Percentiles rank a stretch among this genome's conserved stretches.
phyloP scores from a whole-genome alignment of 2,888 invertebrate species.

The Tupiocoris notatus region DNA sequence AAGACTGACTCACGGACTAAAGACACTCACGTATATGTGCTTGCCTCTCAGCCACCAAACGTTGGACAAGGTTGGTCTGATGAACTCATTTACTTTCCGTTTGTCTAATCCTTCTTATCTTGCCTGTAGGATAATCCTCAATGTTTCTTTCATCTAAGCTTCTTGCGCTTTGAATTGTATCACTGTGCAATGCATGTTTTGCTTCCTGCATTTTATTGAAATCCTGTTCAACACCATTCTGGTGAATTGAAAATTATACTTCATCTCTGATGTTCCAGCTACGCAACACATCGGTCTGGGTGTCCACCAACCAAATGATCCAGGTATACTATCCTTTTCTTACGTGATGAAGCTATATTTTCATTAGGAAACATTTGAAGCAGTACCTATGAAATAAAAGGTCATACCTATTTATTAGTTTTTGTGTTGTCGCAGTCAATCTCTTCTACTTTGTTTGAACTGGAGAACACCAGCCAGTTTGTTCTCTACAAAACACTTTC shows the following conservation, averaged over 20 bases:
- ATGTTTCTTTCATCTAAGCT: neutral
- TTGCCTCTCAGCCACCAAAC: conserved; percentile 45
- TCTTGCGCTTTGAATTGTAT: conserved; percentile 3
- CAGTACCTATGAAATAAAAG: no score
- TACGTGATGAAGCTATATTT: no score
- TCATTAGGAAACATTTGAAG: no score
- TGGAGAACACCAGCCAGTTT: no score
- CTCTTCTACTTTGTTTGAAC: no score
- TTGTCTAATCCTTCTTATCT: neutral
- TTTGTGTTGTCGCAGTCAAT: no score
- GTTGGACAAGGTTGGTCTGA: conserved; percentile 46
- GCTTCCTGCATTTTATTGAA: neutral
- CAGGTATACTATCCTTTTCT: no score
- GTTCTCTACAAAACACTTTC: no score
- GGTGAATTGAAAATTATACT: neutral
- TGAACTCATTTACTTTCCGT: conserved; percentile 18
- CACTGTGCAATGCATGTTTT: conserved; percentile 9
- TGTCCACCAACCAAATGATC: conserved; percentile 52
- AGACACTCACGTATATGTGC: conserved; percentile 45
- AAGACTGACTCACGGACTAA: conserved; percentile 45
- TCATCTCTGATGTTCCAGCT: conserved; percentile 10
- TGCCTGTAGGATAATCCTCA: neutral
- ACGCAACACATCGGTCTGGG: conserved; percentile 48
- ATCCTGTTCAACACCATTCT: neutral
- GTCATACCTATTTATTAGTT: no score